Conservation (phyloP, 2,888 invertebrate genomes). For the Nomada flava region DNA sequence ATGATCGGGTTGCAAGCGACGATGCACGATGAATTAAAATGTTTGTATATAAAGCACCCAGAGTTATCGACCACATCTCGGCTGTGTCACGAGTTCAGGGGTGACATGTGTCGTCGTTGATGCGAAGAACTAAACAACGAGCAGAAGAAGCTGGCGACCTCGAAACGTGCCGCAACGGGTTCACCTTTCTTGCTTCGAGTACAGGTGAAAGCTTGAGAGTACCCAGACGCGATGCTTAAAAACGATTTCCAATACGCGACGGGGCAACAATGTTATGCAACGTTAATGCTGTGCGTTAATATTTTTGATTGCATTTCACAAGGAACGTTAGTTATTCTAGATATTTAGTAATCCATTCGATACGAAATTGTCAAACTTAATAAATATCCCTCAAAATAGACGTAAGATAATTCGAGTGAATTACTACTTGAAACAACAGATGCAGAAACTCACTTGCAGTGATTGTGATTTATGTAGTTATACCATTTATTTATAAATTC, state of each 20-base stretch:
- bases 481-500: no score
- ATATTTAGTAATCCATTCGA: no score
- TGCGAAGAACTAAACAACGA: slow-evolving; percentile 62
- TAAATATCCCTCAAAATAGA: no score
- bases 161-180: slow-evolving; percentile 68
- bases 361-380: no score
- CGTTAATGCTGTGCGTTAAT: slow-evolving; percentile 2
- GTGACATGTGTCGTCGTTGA: slow-evolving; percentile 58
- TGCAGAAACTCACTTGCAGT: no score
- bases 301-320: background rate
- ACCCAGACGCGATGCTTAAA: slow-evolving; percentile 57
- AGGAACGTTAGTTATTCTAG: no score
- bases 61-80: slow-evolving; percentile 74
- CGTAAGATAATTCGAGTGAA: no score
- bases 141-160: slow-evolving; percentile 53
- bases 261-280: slow-evolving; percentile 37
- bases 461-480: no score
- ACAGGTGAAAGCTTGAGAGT: slow-evolving; percentile 62
- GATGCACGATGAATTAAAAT: slow-evolving; percentile 66
- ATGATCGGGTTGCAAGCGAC: background rate
- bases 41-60: slow-evolving; percentile 72
- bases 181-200: slow-evolving; percentile 64
- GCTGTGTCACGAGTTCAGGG: slow-evolving; percentile 73
- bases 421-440: no score
- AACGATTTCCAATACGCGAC: slow-evolving; percentile 60